Base-by-base conservation (phyloP, 2,797 vertebrate species). In the Bovichtus diacanthus region DNA sequence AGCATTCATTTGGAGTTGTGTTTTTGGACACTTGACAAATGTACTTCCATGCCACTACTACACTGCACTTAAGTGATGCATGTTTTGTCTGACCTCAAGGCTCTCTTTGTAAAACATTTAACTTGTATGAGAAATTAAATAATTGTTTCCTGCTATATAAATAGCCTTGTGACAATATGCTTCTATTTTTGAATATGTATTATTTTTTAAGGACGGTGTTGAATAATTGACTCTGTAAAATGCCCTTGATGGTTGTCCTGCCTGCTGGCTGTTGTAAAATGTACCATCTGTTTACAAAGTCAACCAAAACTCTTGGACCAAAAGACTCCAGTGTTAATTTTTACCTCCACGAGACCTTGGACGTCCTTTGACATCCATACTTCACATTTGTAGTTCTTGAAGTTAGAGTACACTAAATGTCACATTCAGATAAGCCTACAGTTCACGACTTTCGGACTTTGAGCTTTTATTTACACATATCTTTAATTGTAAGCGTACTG, bases 271-370 rank as follows among this genome's bases (percentile, higher is more conserved):
- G 75, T 80, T 88, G 80, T 85, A 84, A 88, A 89, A 84, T 27
- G 23, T 50, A 78, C 93, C 94, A 94, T 94, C 92, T 94, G 93
- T 93, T 94, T 90, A 88, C 90, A 93, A 92, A 93, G 93, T 93
- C 91, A 86, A 91, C 70, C 77, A 77, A 90, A 90, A 90, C 70
- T 88, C 82, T 78, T 47, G 23, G 47, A 88, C 71, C 68, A 76
- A 58, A 80, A 73, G 70, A 81, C 75, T 56, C 23, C 70, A 41
- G 50, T 25, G 67, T 80, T 87, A 60, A 74, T 79, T 75, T 84
- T 81, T 80, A 78, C 74, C n/a, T n/a, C n/a, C 50, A 23, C 36
- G 77, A 84, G 77, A 81, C 71, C 75, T 39, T 15, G 29, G 15
- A 34, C 53, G 53, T 76, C 74, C 50, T 89, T 47, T 87, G 77